Base-by-base conservation (phyloP, 2,888 invertebrate genomes). In the Tanytarsus gracilentus region DNA sequence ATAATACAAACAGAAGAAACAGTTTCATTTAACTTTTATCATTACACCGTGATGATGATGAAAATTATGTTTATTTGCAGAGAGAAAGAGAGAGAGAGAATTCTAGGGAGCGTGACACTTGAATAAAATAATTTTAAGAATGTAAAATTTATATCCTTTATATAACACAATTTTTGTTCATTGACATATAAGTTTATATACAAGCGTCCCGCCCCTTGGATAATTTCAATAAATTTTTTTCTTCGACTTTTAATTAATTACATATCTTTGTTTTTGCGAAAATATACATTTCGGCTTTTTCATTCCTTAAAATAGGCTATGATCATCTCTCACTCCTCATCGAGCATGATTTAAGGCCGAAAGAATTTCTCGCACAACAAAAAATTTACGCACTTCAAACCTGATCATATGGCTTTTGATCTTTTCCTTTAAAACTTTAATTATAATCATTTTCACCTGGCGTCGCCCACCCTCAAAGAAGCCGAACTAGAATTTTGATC, bases 391-490 rank as follows among this genome's bases (percentile, higher is more conserved):
- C 21, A 23, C 8, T 25, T 4, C 21, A 3, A n/a, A 21, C 21
- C 48, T 18, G 11, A 11, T 3, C 49, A 49, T 11, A 11, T 25
- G 48, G 48, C 7, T 48, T 36, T 16, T n/a, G 36, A 11, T 49
- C 14, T 49, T 23, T 23, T 9, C 23, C 49, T 25, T 49, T n/a
- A 52, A n/a, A n/a, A n/a, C n/a, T n/a, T n/a, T n/a, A n/a, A n/a
- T n/a, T n/a, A n/a, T 6, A 8, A 30, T 30, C 30, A 53, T 29
- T 53, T 36, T 53, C 53, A 51, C 29, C 16, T 51, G 51, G 29
- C 51, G 39, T 39, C 55, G 55, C 55, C 55, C 55, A 55, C 55
- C 55, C 55, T 39, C 39, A 49, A 25, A 36, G 36, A 16, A 36
- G 16, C n/a, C n/a, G n/a, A n/a, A n/a, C n/a, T n/a, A n/a, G n/a